A percentile compares a stretch with the other conserved stretches of the same genome.
These are phyloP conservation scores for Drosophila mercatorum DNA, from an alignment of 2,888 invertebrate genomes.

Conservation along the genomic window DNA sequence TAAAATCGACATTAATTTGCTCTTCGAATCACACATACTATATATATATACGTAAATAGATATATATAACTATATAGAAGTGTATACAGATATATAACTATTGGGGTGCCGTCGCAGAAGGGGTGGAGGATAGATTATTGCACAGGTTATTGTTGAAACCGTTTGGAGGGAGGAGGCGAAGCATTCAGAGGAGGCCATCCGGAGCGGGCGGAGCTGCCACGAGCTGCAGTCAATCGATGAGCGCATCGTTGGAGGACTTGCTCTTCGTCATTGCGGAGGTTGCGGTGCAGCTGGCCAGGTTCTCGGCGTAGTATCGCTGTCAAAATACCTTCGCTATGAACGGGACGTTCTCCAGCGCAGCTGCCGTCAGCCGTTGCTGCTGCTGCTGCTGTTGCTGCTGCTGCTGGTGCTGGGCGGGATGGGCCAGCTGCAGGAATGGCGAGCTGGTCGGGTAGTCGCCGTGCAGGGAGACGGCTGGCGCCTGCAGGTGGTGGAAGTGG, in stretches of 20 bases:
- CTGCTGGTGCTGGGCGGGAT: slow-evolving; percentile 53
- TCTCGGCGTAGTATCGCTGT: slow-evolving; percentile 85
- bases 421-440: slow-evolving; percentile 82
- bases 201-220: slow-evolving; percentile 75
- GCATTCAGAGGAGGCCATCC: slow-evolving; percentile 68
- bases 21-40: slow-evolving; percentile 56
- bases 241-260: slow-evolving; percentile 52
- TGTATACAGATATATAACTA: background rate
- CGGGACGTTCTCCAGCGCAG: slow-evolving; percentile 82
- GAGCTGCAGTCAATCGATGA: slow-evolving; percentile 84
- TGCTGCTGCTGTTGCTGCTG: slow-evolving; percentile 48
- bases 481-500: slow-evolving; percentile 53
- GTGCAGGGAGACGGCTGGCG: slow-evolving; percentile 65
- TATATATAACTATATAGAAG: background rate
- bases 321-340: slow-evolving; percentile 85
- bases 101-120: slow-evolving; percentile 12
- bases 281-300: slow-evolving; percentile 67
- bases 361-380: slow-evolving; percentile 73
- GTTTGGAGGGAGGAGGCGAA: slow-evolving; percentile 63
- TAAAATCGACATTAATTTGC: slow-evolving; percentile 54
- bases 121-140: slow-evolving; percentile 48
- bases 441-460: slow-evolving; percentile 74
- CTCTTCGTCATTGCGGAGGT: slow-evolving; percentile 19
- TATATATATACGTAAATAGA: background rate
- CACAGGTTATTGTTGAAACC: slow-evolving; percentile 74